These are phyloP conservation scores for Acridotheres tristis DNA, from an alignment of 2,797 vertebrate genomes.

Conservation along the genomic window DNA sequence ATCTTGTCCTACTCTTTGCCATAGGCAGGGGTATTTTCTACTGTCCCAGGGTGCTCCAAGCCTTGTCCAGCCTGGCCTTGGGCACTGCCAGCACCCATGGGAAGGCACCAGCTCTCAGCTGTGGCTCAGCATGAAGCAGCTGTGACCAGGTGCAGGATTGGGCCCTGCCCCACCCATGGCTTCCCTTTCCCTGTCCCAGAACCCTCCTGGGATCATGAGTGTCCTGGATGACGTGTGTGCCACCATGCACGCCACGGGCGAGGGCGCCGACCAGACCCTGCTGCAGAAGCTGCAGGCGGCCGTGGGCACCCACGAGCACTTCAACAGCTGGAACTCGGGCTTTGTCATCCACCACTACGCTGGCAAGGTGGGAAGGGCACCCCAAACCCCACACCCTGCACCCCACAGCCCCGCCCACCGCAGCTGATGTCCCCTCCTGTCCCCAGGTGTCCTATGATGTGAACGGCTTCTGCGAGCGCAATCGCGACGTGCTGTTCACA, in stretches of 20 bases:
- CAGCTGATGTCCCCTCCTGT: not conserved
- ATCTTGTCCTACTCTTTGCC: not conserved
- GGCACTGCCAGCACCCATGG: not conserved
- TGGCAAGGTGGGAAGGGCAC: conserved; percentile 83
- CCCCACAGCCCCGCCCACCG: fast-evolving
- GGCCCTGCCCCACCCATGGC: not conserved
- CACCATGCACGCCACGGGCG: conserved; percentile 94
- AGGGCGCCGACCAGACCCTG: conserved; percentile 90
- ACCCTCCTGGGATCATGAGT: conserved; percentile 93
- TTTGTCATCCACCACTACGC: conserved; percentile 96
- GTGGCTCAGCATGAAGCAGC: not conserved
- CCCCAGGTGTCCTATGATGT: conserved; percentile 91
- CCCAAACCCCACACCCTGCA: not conserved
- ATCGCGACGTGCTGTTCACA: conserved; percentile 92
- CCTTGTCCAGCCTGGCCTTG: not conserved
- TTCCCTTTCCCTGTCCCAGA: conserved; percentile 70
- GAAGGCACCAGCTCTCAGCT: not conserved
- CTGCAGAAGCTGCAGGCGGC: conserved; percentile 93
- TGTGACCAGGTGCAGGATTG: fast-evolving
- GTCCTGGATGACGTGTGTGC: conserved; percentile 95
- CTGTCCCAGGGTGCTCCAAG: not conserved
- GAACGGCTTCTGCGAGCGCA: conserved; percentile 93
- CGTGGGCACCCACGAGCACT: conserved; percentile 92
- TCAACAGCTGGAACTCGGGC: conserved; percentile 93
- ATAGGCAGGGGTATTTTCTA: not conserved